Evolutionary conservation across 2,113 vertebrate species (phyloP).

Genomic region (Cathartes aura): DNA sequence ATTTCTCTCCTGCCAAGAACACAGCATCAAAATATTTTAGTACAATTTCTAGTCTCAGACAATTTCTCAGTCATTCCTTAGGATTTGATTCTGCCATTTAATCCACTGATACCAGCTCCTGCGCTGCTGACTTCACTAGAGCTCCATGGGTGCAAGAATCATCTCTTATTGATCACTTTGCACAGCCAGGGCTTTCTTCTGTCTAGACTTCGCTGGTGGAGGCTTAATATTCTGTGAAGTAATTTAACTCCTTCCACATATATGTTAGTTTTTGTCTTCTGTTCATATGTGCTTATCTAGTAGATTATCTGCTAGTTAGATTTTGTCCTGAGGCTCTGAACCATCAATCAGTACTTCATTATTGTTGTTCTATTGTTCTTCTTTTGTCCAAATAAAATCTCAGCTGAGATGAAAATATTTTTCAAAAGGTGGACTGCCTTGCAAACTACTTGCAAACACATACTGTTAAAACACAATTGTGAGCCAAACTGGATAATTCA

Average conservation of each 20-base stretch:
- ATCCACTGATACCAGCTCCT: neutral
- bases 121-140: neutral
- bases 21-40: slow-evolving; percentile 10
- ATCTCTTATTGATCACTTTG: neutral
- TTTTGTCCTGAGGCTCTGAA: neutral
- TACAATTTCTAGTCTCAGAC: neutral
- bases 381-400: neutral
- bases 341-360: neutral
- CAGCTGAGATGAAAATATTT: neutral
- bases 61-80: neutral
- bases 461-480: neutral
- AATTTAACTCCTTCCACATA: neutral
- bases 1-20: slow-evolving; percentile 5
- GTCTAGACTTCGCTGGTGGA: neutral
- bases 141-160: neutral
- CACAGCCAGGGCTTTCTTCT: neutral
- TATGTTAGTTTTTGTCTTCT: neutral
- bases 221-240: neutral
- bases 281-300: neutral
- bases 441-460: neutral
- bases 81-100: neutral
- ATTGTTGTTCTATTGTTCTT: neutral
- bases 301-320: neutral
- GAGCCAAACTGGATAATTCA: neutral
- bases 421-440: neutral